Percentiles rank a stretch among this genome's conserved stretches.
Evolutionary conservation across 2,113 vertebrate species (phyloP).

Genomic region (Cebus imitator): DNA sequence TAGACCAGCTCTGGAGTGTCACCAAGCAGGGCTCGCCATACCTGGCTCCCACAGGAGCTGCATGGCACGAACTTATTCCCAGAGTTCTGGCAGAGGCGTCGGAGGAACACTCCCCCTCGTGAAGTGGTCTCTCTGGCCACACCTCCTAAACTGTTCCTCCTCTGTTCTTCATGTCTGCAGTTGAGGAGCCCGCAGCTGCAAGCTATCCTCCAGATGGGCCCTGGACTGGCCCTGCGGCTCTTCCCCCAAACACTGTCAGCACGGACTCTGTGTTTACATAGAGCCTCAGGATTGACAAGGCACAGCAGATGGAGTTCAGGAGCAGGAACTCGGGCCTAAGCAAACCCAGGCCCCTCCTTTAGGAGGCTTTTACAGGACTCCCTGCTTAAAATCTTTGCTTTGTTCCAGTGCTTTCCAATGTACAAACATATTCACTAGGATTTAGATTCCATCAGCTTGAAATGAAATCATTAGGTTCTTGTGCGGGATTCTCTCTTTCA

Average conservation of each 20-base stretch:
- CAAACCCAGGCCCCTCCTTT: neutral
- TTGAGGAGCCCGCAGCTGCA: neutral
- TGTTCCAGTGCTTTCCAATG: neutral
- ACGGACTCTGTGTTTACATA: neutral
- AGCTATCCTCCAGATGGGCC: neutral
- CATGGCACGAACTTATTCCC: accelerated
- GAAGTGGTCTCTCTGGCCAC: neutral
- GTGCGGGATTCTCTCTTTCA: neutral
- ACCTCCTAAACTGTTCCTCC: neutral
- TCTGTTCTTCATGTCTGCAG: neutral
- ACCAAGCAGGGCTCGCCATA: accelerated
- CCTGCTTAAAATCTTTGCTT: neutral
- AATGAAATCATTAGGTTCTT: neutral
- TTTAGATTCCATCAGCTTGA: neutral
- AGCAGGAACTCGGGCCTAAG: neutral
- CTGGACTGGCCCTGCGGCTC: neutral
- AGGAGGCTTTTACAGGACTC: neutral
- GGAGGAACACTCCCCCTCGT: neutral
- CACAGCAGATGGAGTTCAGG: accelerated
- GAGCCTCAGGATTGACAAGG: neutral
- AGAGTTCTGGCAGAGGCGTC: neutral
- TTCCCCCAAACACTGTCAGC: neutral
- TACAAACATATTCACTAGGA: neutral
- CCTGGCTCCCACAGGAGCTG: neutral
- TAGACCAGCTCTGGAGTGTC: neutral